phyloP scores from a whole-genome alignment of 2,113 vertebrate genomes.

The Apteryx owenii region DNA sequence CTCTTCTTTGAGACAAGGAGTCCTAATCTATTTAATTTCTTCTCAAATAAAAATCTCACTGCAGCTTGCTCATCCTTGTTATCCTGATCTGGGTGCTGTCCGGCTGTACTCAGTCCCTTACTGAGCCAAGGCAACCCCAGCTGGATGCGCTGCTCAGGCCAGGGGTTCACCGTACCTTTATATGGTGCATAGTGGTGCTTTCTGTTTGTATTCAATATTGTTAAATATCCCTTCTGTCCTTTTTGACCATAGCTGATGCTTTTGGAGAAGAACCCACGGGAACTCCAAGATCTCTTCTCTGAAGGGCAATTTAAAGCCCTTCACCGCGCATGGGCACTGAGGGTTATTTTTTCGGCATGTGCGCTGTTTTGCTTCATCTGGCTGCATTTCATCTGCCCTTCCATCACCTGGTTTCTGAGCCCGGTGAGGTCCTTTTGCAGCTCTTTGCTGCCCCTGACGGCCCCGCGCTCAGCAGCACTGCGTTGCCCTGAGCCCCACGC shows the following conservation, averaged over 20 bases:
- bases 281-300: accelerated
- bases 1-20: no score
- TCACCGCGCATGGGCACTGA: accelerated
- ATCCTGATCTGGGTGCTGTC: no score
- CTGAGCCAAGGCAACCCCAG: not conserved
- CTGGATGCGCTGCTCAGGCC: accelerated
- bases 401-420: accelerated
- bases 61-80: not conserved
- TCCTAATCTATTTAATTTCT: not conserved
- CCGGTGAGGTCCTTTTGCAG: not conserved
- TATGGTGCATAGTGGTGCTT: accelerated
- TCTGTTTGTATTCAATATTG: not conserved
- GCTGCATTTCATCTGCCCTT: not conserved
- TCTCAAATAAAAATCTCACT: not conserved
- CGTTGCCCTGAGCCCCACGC: no score
- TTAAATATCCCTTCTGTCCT: not conserved
- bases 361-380: not conserved
- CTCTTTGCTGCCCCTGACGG: no score
- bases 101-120: not conserved
- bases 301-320: not conserved
- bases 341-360: not conserved
- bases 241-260: not conserved
- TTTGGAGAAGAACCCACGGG: not conserved
- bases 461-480: no score
- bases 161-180: not conserved